Base-by-base conservation (phyloP, 2,113 vertebrate genomes). In the Polypterus senegalus region DNA sequence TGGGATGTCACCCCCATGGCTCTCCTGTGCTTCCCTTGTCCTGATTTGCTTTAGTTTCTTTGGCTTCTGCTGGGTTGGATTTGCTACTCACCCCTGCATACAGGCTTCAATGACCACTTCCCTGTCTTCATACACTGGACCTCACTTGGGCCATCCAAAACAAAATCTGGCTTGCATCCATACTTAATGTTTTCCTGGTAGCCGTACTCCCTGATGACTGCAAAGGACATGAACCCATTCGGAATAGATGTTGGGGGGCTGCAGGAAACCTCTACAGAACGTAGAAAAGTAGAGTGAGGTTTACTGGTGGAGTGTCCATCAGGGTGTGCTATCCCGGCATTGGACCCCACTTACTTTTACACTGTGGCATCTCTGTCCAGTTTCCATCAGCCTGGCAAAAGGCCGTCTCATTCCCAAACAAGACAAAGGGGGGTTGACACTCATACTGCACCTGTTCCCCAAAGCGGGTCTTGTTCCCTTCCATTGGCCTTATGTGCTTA, bases 281-380 rank as follows among this genome's bases (percentile, higher is more conserved):
- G 60, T 4, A 64, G 73, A 5, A 9, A 58, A 46, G 10, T 54
- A 46, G 58, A 69, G 66, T 5, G n/a, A 59, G 44, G 57, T 59
- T 5, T 27, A 27, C 27, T 27, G 27, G 27, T 27, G 27, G 27
- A 27, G 27, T 27, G 27, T 27, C 27, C 27, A 27, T 27, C 27
- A 27, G 27, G 27, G 27, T 27, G 27, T 27, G 27, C 27, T 2
- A 27, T 27, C 27, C 27, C 27, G 27, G 54, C 47, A 5, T 5
- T 47, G 47, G 55, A 47, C 6, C 9, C 27, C 49, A 67, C 74
- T 71, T 78, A 93, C 94, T 69, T 69, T 6, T 79, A 77, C 94
- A 98, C 74, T 79, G 71, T 3, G 93, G 94, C 47, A 83, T 66
- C 45, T 67, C 11, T 3, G 84, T 89, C 93, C 94, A 98, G n/a